Percentiles rank a stretch among this genome's conserved stretches.
These are phyloP conservation scores for Mellilla xanthometata DNA, from an alignment of 2,888 invertebrate genomes.

Conservation along the genomic window DNA sequence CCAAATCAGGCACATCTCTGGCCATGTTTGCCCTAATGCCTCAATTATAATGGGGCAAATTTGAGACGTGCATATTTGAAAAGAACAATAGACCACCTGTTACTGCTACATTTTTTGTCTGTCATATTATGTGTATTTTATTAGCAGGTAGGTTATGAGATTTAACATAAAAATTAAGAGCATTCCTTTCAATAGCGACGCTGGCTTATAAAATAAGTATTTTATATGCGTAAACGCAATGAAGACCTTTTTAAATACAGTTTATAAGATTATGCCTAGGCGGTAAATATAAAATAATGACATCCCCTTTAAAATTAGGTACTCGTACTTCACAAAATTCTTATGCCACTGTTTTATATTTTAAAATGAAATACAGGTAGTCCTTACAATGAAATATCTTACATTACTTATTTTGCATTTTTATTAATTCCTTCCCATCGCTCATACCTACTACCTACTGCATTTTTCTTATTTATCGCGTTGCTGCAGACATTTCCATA, in stretches of 20 bases:
- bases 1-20: slow-evolving; percentile 30
- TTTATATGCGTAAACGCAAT: too few relatives aligned
- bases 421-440: neutral
- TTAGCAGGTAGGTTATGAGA: slow-evolving; percentile 19
- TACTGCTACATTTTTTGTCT: slow-evolving; percentile 37
- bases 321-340: too few relatives aligned
- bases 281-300: too few relatives aligned
- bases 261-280: too few relatives aligned
- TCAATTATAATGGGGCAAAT: slow-evolving; percentile 44
- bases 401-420: slow-evolving; percentile 1
- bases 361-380: neutral
- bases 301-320: too few relatives aligned
- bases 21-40: slow-evolving; percentile 47
- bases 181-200: too few relatives aligned
- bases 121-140: slow-evolving; percentile 34
- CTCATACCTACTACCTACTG: neutral
- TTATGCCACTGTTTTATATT: too few relatives aligned
- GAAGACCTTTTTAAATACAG: too few relatives aligned
- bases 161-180: too few relatives aligned
- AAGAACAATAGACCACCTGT: slow-evolving; percentile 63
- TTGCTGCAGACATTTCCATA: slow-evolving; percentile 16
- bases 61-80: slow-evolving; percentile 53
- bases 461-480: slow-evolving; percentile 6
- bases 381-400: neutral
- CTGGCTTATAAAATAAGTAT: too few relatives aligned